phyloP scores from a whole-genome alignment of 1,140 invertebrate species.

The Orchesella cincta region DNA sequence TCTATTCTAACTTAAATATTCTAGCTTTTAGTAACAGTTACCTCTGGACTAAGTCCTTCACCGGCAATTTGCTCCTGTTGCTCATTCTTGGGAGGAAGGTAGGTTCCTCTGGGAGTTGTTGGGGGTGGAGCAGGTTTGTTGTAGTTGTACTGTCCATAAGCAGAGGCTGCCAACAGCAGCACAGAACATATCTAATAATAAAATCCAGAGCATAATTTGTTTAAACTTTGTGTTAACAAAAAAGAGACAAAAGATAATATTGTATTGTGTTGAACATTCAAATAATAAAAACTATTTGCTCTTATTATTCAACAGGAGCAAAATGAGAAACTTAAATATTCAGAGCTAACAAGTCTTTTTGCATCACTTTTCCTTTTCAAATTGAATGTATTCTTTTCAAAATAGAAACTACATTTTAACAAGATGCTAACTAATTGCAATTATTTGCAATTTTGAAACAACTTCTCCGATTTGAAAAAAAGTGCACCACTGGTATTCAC shows the following conservation, averaged over 20 bases:
- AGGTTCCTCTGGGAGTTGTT: slow-evolving; percentile 11
- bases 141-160: slow-evolving; percentile 31
- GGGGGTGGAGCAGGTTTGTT: slow-evolving; percentile 15
- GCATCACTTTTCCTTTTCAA: no score
- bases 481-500: no score
- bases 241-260: background rate
- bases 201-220: no score
- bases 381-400: no score
- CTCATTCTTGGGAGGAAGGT: slow-evolving; percentile 8
- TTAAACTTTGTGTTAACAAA: no score
- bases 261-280: background rate
- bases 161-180: slow-evolving; percentile 21
- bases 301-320: background rate
- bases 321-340: background rate
- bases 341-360: no score
- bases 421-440: no score
- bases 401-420: no score
- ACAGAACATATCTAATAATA: slow-evolving; percentile 25
- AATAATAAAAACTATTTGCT: background rate
- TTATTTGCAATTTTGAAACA: no score
- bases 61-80: slow-evolving; percentile 24
- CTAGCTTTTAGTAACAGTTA: slow-evolving; percentile 8
- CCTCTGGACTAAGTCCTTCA: slow-evolving; percentile 28
- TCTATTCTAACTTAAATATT: no score
- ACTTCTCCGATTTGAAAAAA: no score